Conservation (phyloP, 2,888 invertebrate species). For the Cephus runcator region DNA sequence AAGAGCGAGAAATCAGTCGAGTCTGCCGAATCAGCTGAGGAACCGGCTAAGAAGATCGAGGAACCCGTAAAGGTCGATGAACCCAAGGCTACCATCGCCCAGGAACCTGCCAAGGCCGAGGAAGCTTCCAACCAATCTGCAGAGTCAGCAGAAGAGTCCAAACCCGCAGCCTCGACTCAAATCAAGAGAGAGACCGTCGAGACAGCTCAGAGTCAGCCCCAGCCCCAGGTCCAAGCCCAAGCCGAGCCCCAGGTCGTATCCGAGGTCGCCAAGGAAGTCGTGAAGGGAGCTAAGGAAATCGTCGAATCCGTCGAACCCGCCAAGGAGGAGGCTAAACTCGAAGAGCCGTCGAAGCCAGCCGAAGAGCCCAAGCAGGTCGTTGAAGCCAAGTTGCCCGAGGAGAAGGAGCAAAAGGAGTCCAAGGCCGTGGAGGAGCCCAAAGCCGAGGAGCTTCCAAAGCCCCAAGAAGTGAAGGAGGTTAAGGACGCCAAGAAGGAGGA, state of each 20-base stretch:
- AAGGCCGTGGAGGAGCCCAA: constrained; percentile 44
- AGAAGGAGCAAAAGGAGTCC: constrained; percentile 53
- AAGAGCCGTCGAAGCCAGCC: constrained; percentile 40
- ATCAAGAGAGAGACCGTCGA: neutral
- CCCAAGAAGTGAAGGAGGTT: constrained; percentile 52
- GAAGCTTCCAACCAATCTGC: neutral
- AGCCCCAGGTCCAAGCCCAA: neutral
- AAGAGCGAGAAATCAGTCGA: constrained; percentile 27
- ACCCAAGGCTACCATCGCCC: neutral
- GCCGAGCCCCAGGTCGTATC: neutral
- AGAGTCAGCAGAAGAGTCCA: neutral
- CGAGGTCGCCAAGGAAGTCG: constrained; percentile 1
- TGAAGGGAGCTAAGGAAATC: neutral
- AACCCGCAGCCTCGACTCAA: constrained; percentile 4
- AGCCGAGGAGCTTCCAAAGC: constrained; percentile 56
- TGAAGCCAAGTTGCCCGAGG: constrained; percentile 10
- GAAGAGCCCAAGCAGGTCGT: constrained; percentile 62
- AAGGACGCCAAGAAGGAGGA: constrained; percentile 34
- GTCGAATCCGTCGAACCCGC: neutral
- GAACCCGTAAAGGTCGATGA: constrained; percentile 8
- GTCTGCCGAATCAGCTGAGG: constrained; percentile 35
- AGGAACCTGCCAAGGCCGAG: neutral
- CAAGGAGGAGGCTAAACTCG: constrained; percentile 23
- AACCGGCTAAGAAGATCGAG: constrained; percentile 21
- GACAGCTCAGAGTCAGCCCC: neutral